These are phyloP conservation scores for Bolborhynchus lineola DNA, from an alignment of 2,113 vertebrate species.

Conservation along the genomic window DNA sequence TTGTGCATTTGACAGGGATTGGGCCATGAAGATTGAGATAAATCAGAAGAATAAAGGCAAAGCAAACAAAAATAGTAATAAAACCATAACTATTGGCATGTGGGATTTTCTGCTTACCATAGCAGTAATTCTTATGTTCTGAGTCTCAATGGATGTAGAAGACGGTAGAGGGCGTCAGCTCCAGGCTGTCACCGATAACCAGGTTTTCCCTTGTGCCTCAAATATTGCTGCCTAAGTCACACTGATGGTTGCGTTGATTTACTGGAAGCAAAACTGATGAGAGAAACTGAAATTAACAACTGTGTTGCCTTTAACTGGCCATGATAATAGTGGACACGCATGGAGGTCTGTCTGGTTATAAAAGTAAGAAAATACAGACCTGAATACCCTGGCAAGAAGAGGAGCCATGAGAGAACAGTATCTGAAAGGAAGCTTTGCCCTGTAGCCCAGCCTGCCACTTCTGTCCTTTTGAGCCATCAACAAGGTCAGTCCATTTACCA, in stretches of 20 bases:
- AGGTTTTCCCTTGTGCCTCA: not conserved
- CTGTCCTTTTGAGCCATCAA: not conserved
- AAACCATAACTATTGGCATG: rapidly evolving
- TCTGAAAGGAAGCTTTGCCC: not conserved
- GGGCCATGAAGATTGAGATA: no score
- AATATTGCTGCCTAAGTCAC: not conserved
- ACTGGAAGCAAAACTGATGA: not conserved
- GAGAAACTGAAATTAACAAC: not conserved
- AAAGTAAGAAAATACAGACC: not conserved
- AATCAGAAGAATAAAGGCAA: no score
- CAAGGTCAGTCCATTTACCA: not conserved
- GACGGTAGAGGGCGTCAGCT: not conserved
- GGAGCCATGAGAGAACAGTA: not conserved
- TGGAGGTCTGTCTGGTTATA: not conserved
- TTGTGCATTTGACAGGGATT: not conserved
- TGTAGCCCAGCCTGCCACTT: not conserved
- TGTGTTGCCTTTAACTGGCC: not conserved
- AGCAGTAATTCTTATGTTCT: not conserved
- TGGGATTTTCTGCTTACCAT: not conserved
- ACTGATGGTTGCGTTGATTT: not conserved
- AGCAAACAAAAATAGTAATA: not conserved
- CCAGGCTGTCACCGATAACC: not conserved
- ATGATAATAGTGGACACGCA: not conserved
- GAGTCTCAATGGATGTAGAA: not conserved
- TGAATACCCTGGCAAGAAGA: not conserved